Base-by-base conservation (phyloP, 1,140 invertebrate genomes). In the Drosophila setifemur region DNA sequence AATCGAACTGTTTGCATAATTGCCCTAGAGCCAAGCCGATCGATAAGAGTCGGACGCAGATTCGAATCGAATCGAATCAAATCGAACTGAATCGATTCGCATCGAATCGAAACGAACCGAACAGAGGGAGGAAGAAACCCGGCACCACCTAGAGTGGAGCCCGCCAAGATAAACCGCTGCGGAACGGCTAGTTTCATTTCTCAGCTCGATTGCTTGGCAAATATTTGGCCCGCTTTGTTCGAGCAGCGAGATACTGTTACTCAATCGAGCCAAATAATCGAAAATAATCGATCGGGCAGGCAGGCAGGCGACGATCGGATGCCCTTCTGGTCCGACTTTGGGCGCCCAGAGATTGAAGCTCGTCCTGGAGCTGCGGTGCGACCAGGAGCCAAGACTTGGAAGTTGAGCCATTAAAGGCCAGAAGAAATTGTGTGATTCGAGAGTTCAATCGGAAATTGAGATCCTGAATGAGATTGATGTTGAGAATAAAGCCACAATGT, bases 161-260 rank as follows among this genome's bases (percentile, higher is more conserved):
- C n/a, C 37, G n/a, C 33, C 35, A 43, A 75, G 78, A 83, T 82
- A 82, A 82, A 83, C 69, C 42, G 35, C 71, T 71, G 43, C 49
- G 66, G 85, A 85, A 70, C 53, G 63, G 67, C 64, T 85, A 78
- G 79, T 85, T 83, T 74, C 76, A 83, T 83, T 83, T 78, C 49
- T 73, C 58, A 69, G 42, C 71, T 83, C 70, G 50, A 83, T 83
- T 85, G 78, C 78, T 83, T 85, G 73, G 74, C 81, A 83, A 83
- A 83, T 85, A 83, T 85, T 78, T 49, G 42, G 73, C 54, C 60
- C 48, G 74, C 64, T 85, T 78, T 73, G 71, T 74, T 83, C 76
- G 76, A 83, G 64, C 49, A 58, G 60, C 45, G 45, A 70, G 53
- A 71, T 71, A 61, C 39, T 66, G 54, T 57, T 73, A 69, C 60